Conservation (phyloP, 2,797 vertebrate species). For the Hippopotamyrus pictus region DNA sequence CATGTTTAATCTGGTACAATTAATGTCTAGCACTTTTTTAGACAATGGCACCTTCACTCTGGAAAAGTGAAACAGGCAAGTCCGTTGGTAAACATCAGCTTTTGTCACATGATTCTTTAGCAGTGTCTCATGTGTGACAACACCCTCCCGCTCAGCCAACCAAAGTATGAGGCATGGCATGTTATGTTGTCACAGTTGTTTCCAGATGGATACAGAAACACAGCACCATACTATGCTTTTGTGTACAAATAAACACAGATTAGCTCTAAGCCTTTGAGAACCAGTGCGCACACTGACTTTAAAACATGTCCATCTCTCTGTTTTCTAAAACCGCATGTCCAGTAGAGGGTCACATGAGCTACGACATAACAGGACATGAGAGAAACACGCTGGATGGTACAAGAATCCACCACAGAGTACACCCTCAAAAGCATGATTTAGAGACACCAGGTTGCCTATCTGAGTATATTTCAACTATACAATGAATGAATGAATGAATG, state of each 20-base stretch:
- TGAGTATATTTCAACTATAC: too few relatives aligned
- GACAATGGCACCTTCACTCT: neutral
- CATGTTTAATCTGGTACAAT: constrained; percentile 6
- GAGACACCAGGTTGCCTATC: neutral
- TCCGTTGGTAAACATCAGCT: neutral
- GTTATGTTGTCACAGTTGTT: constrained; percentile 17
- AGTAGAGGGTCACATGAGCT: neutral
- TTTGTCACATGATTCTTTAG: constrained; percentile 1
- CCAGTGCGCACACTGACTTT: neutral
- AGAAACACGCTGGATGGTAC: neutral
- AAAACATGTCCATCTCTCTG: neutral
- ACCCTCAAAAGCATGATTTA: neutral
- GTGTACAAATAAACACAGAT: neutral
- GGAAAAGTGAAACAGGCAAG: neutral
- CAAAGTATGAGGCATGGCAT: constrained; percentile 5
- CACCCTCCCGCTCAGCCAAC: constrained; percentile 8
- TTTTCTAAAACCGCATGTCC: neutral
- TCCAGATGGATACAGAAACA: constrained; percentile 12
- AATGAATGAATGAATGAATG: too few relatives aligned
- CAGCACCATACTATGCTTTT: neutral
- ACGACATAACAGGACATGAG: neutral
- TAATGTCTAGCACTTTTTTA: neutral
- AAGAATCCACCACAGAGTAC: neutral
- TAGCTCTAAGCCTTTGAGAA: neutral
- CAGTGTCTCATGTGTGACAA: neutral